phyloP scores from a whole-genome alignment of 2,888 invertebrate genomes.

The Calliphora vomitoria region DNA sequence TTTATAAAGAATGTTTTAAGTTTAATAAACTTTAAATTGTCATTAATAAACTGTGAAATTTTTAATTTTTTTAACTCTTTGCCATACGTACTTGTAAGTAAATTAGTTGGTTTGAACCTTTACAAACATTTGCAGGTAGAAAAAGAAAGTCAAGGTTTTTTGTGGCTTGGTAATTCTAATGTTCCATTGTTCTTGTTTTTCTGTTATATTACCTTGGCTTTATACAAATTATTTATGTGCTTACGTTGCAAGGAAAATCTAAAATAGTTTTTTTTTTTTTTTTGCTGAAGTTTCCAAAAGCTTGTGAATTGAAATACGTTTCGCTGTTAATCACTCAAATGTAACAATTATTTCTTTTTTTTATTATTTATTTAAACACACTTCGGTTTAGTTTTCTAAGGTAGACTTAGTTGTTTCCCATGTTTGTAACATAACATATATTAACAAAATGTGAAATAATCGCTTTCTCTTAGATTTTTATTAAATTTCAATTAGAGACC shows the following conservation, averaged over 20 bases:
- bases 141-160: slow-evolving; percentile 21
- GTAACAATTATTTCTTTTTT: not conserved
- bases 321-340: not conserved
- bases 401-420: not conserved
- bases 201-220: not conserved
- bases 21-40: too few species aligned
- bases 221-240: not conserved
- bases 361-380: not conserved
- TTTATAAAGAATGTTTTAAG: too few species aligned
- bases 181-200: not conserved
- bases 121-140: not conserved
- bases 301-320: not conserved
- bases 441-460: too few species aligned
- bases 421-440: not conserved
- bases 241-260: not conserved
- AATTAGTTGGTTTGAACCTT: not conserved
- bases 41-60: too few species aligned
- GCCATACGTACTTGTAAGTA: not conserved
- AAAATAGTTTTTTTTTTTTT: not conserved
- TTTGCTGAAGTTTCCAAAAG: not conserved
- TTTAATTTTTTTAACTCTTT: too few species aligned
- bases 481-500: too few species aligned
- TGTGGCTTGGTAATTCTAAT: not conserved
- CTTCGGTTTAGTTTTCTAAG: not conserved
- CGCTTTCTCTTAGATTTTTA: too few species aligned